Base-by-base conservation (phyloP, 2,113 vertebrate genomes). In the Mastomys coucha region DNA sequence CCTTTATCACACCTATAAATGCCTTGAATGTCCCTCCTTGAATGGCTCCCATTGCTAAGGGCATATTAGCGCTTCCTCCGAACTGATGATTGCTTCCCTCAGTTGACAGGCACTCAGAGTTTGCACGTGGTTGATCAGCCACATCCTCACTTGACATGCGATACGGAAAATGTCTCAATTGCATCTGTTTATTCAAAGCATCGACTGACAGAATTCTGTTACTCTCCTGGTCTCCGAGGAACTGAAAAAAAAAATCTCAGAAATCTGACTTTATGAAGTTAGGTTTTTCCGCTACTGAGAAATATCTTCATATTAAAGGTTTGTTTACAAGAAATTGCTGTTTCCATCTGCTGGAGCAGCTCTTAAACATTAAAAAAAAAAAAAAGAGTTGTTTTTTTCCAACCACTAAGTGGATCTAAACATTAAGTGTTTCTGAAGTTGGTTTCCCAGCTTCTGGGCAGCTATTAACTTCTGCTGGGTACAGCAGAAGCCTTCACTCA, bases 351-450 rank as follows among this genome's bases (percentile, higher is more conserved):
- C 96, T 93, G 95, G 98, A 97, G 97, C 94, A 63, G 82, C 94
- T 96, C 96, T 98, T 95, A 95, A 96, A 97, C 87, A 53, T 97
- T 98, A 80, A 76, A 89, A 93, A 87, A 88, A 81, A 75, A 89
- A 91, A 87, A 88, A 75, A 98, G 14, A 97, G 98, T 98, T 99
- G 98, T 98, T 98, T 99, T 28, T 98, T 98, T 99, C 98, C 98
- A 98, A 98, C 98, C 98, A 98, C 99, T 98, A 98, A 99, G 98
- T 98, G 98, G 98, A 98, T 98, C 98, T 99, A 99, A 99, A 98
- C 98, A 98, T 98, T 98, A 99, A 99, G 97, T 85, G 96, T 98
- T 98, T 98, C 98, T 98, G 97, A 97, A 98, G 97, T 97, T 96
- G 98, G 97, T 97, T 98, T 98, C 98, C 98, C 98, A 98, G 97